These are phyloP conservation scores for Alces alces DNA, from an alignment of 2,113 vertebrate species.

Conservation along the genomic window DNA sequence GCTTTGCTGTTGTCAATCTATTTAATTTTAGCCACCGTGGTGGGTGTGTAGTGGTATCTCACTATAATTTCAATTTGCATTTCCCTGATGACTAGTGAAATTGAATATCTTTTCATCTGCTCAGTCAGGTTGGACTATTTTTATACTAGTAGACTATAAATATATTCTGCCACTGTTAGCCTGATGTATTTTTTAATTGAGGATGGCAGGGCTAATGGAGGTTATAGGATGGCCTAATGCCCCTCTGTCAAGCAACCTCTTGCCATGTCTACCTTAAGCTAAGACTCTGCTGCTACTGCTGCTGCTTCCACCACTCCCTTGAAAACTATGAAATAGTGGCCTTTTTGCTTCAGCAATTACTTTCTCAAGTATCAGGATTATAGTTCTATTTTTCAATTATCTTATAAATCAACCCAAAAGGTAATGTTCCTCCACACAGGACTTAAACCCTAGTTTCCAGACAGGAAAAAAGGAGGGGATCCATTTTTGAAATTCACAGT, in stretches of 20 bases:
- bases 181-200: background rate
- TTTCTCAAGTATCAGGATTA: background rate
- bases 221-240: background rate
- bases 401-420: background rate
- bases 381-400: background rate
- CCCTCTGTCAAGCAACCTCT: background rate
- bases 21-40: conserved; percentile 42
- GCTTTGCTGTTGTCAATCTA: background rate
- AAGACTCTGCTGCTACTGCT: background rate
- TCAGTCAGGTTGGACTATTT: conserved; percentile 35
- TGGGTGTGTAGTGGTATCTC: background rate
- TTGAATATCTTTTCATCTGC: background rate
- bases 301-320: background rate
- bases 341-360: background rate
- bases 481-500: background rate
- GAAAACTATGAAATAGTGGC: background rate
- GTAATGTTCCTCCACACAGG: background rate
- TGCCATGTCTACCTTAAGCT: background rate
- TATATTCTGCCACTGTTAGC: background rate
- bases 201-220: background rate
- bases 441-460: conserved; percentile 11
- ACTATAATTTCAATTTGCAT: background rate
- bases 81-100: conserved; percentile 26
- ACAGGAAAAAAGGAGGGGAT: background rate
- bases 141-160: background rate